These are phyloP conservation scores for Emmelina monodactyla DNA, from an alignment of 2,888 invertebrate genomes.

Conservation along the genomic window DNA sequence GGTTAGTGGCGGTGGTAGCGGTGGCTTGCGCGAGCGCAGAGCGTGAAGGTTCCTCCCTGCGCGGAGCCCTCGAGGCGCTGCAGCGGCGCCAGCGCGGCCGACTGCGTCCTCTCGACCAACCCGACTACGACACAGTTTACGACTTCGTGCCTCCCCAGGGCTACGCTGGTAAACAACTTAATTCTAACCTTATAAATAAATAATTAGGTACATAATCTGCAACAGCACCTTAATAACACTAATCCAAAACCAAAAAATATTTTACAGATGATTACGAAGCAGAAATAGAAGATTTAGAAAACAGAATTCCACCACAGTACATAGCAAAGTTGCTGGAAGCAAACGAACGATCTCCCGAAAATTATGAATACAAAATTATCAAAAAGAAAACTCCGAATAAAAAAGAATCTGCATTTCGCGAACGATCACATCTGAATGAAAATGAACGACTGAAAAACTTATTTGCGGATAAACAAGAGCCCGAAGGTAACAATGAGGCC, in stretches of 20 bases:
- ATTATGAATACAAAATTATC: slow-evolving; percentile 63
- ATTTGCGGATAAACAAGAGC: slow-evolving; percentile 41
- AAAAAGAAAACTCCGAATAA: slow-evolving; percentile 52
- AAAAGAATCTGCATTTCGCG: slow-evolving; percentile 53
- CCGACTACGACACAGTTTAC: slow-evolving; percentile 47
- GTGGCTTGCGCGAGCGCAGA: slow-evolving; percentile 29
- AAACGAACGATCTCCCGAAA: slow-evolving; percentile 53
- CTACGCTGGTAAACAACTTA: slow-evolving; percentile 32
- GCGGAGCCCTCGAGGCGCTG: slow-evolving; percentile 59
- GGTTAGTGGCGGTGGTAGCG: slow-evolving; percentile 27
- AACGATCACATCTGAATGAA: slow-evolving; percentile 44
- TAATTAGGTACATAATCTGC: no score
- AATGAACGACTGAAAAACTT: slow-evolving; percentile 47
- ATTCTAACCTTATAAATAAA: not conserved
- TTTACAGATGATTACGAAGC: slow-evolving; percentile 32
- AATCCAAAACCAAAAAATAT: no score
- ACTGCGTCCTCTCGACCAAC: slow-evolving; percentile 27
- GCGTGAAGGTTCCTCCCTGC: slow-evolving; percentile 48
- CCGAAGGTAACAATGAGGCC: slow-evolving; percentile 32
- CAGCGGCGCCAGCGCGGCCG: slow-evolving; percentile 57
- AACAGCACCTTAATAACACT: no score
- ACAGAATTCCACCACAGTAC: slow-evolving; percentile 40
- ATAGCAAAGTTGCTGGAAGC: slow-evolving; percentile 41
- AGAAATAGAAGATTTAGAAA: slow-evolving; percentile 41
- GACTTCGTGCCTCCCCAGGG: slow-evolving; percentile 47